phyloP scores from a whole-genome alignment of 2,797 vertebrate genomes.

The Pseudochaenichthys georgianus region DNA sequence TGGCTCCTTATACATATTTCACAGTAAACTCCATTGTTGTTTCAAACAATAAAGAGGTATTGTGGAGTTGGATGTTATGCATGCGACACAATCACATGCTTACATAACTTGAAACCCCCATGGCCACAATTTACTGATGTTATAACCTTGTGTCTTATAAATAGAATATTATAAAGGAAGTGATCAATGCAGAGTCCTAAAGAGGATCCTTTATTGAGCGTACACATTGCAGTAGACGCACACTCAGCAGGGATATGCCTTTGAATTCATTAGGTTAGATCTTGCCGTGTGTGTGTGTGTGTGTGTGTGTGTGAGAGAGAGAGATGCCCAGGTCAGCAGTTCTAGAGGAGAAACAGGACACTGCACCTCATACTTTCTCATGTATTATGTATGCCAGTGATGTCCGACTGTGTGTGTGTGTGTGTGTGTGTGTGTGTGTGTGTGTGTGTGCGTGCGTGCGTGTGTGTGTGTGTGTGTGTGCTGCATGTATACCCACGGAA shows the following conservation, averaged over 20 bases:
- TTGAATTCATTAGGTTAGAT: constrained; percentile 52
- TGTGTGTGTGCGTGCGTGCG: no score
- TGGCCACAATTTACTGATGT: not conserved
- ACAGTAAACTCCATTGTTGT: no score
- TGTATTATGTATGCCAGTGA: constrained; percentile 73
- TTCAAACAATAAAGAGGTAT: not conserved
- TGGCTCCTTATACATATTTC: not conserved
- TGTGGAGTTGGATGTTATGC: not conserved
- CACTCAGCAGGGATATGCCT: constrained; percentile 61
- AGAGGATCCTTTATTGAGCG: not conserved
- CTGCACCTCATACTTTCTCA: constrained; percentile 67
- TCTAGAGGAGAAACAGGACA: constrained; percentile 78
- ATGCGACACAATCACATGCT: no score
- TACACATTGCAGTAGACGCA: constrained; percentile 45
- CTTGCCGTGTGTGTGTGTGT: constrained; percentile 29
- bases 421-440: constrained; percentile 25
- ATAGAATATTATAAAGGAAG: no score
- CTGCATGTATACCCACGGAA: constrained; percentile 14
- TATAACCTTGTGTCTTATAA: not conserved
- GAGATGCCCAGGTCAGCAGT: constrained; percentile 73
- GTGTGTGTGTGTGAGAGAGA: not conserved
- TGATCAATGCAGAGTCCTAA: not conserved
- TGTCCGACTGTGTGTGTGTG: constrained; percentile 35
- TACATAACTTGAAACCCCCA: no score
- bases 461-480: constrained; percentile 16